Evolutionary conservation across 2,797 vertebrate species (phyloP), one percentile per base, ranked within the genome.

Genomic region (Phataginus tetradactyla): DNA sequence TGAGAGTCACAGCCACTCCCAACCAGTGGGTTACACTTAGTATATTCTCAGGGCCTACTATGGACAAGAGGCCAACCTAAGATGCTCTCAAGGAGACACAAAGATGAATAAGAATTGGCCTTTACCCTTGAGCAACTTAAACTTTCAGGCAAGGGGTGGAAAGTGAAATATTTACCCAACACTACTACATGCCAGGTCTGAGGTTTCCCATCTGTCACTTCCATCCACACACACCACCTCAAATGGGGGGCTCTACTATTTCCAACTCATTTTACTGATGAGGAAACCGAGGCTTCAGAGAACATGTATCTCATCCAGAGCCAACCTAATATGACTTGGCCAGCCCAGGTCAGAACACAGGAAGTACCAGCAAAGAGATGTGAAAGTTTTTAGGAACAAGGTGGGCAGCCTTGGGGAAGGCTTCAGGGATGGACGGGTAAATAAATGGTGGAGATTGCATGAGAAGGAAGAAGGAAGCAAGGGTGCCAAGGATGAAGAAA

Each of bases 11-110:
- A 8, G 5, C 42, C 14, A 23, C 34, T 34, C 59, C 34, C 7
- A 32, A n/a, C 5, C 25, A 27, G 45, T 4, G 21, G 29, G 49
- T 7, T 4, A 39, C 59, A 15, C 34, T 51, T n/a, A 5, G 5
- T 0, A 3, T 0, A 29, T 59, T 37, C 55, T 53, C 39, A 37
- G n/a, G 51, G 34, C 39, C 21, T 1, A 0, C 59, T 2, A 0
- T 0, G 18, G 37, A 69, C 5, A 13, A 71, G 69, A 59, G 25
- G 5, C n/a, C 0, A 20, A 45, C 45, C 55, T 32, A 45, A 68
- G 25, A 79, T 1, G 7, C 61, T 39, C 29, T 55, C 27, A 5
- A 21, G 71, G 25, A 32, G 34, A 64, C 0, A 5, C 6, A 14
- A 20, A 42, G 64, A 53, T 9, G 25, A 81, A 0, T 5, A 34